Base-by-base conservation (phyloP, 2,113 vertebrate species). In the Etheostoma cragini region DNA sequence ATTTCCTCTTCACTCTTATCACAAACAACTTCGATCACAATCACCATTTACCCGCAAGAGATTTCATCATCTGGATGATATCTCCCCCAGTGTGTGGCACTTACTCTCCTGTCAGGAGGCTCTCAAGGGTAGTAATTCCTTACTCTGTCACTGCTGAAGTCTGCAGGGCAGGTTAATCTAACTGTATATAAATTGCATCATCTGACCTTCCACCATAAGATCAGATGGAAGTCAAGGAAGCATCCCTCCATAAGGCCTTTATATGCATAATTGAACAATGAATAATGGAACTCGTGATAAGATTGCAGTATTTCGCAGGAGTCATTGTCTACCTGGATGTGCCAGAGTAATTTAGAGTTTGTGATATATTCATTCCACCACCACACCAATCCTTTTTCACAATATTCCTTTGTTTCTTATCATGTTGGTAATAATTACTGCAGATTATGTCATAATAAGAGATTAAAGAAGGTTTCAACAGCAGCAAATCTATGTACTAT, bases 41-140 rank as follows among this genome's bases (percentile, higher is more conserved):
- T 64, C 50, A n/a, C 68, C 86, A 70, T 86, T 84, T 77, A 84
- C 85, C 78, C 84, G 57, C 73, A 54, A 58, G 75, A 84, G 72
- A 87, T 87, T 88, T 82, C 80, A 86, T 88, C 90, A 80, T 77
- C 22, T 73, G 56, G 47, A 67, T 70, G 64, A 62, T 79, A 89
- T 81, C 15, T 38, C 74, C 75, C 53, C 54, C 62, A 52, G 64
- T 76, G 71, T 78, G 83, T 42, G 3, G 61, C 72, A 82, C 75
- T 87, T 76, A 75, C 65, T 84, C 83, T 76, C 35, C 61, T 85
- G 82, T 85, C 70, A 72, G 49, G 70, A 78, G 45, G 66, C 74
- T 83, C 75, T 82, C 72, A 80, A 72, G 50, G 70, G 68, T 76
- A 80, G 85, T 56, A 30, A 84, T 84, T 82, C 47, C 54, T 83